Base-by-base conservation (phyloP, 1,140 invertebrate species). In the Helicoverpa zea region DNA sequence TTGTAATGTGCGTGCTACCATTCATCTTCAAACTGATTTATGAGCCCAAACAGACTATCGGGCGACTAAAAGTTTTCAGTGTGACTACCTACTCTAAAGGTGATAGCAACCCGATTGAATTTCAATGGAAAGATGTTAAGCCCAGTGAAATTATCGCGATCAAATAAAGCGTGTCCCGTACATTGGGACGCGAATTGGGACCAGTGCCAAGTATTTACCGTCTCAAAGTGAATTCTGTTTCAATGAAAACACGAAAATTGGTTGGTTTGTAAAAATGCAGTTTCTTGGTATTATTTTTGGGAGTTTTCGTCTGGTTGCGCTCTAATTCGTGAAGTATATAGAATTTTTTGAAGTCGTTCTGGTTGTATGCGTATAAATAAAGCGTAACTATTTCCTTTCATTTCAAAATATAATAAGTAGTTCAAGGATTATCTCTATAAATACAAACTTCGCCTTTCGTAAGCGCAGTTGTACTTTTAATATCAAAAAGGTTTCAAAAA, bases 171-270 rank as follows among this genome's bases (percentile, higher is more conserved):
- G 49, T 54, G 68, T 72, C 49, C 52, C 68, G 30, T 43, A 52
- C 47, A 29, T 9, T 3, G n/a, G 30, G 58, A 61, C 58, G 13
- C 4, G 49, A 30, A n/a, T 30, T 51, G 68, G 68, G 68, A 23
- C 30, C 23, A 13, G 0, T 5, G 68, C 68, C 68, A 72, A 72
- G 13, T 72, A 72, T 72, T 72, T n/a, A 72, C 47, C 7, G 68
- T 54, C 52, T 54, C 18, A 49, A 72, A 72, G 49, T 10, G 68
- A 72, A 72, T 72, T 68, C 49, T 52, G 68, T 72, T 72, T 72
- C 68, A 72, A 72, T 72, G 47, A 30, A 52, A 52, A 72, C 23
- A 49, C 43, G 47, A 54, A 54, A 72, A 72, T 52, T 72, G 49
- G 18, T 23, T 49, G 18, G 5, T n/a, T 29, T 23, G 49, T n/a